Percentiles rank a stretch among this genome's conserved stretches.
Evolutionary conservation across 1,140 invertebrate species (phyloP).

Genomic region (Aphelenchoides avenae): DNA sequence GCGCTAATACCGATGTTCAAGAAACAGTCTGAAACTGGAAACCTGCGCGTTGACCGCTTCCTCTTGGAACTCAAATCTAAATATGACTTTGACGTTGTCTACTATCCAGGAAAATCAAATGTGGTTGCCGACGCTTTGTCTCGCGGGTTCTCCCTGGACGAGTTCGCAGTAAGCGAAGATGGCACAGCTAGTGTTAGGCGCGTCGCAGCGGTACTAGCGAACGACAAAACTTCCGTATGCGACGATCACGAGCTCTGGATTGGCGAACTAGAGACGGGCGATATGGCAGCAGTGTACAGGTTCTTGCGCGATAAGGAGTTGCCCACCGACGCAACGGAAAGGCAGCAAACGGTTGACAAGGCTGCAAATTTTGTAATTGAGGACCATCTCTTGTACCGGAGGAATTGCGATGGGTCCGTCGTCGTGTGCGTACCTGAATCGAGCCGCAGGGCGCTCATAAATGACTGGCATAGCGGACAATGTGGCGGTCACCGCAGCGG

Average conservation of each 20-base stretch:
- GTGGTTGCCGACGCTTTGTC: conserved; percentile 16
- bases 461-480: not conserved
- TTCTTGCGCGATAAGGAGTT: conserved; percentile 5
- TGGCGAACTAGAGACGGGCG: not conserved
- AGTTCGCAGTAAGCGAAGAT: not conserved
- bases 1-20: conserved; percentile 14
- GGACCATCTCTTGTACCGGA: not conserved
- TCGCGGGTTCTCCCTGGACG: not conserved
- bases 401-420: not conserved
- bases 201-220: not conserved
- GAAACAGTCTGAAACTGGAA: conserved; percentile 2
- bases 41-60: conserved; percentile 12
- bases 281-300: not conserved
- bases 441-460: conserved; percentile 1
- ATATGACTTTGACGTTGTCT: conserved; percentile 8
- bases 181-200: not conserved
- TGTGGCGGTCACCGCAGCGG: conserved; percentile 16
- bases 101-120: conserved; percentile 18
- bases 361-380: not conserved
- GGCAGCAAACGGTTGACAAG: not conserved
- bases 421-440: conserved; percentile 2
- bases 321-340: conserved; percentile 1
- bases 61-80: conserved; percentile 4
- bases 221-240: not conserved
- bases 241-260: too few species aligned